A percentile compares a stretch with the other conserved stretches of the same genome.
Conservation (phyloP, 1,140 invertebrate genomes). For the Cylas formicarius region DNA sequence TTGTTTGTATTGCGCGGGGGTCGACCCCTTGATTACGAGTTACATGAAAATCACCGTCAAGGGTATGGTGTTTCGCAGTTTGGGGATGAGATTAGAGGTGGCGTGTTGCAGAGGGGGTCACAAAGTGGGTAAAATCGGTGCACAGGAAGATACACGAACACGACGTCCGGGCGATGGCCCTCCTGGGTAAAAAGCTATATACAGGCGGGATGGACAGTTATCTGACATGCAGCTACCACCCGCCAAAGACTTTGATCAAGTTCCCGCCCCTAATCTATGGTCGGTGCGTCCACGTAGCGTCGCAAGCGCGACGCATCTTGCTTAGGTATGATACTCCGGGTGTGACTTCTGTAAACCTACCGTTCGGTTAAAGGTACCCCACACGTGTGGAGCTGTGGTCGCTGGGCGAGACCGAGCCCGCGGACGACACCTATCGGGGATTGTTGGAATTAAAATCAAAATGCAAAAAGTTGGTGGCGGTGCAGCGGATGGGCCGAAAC, state of each 20-base stretch:
- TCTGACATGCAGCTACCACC: conserved; percentile 57
- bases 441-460: conserved; percentile 40
- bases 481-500: conserved; percentile 38
- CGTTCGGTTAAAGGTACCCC: conserved; percentile 43
- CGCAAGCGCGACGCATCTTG: conserved; percentile 53
- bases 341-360: background rate
- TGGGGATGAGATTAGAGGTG: too few species aligned
- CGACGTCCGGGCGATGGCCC: conserved; percentile 67
- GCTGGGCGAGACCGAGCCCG: conserved; percentile 22
- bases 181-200: conserved; percentile 58
- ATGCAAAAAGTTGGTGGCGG: conserved; percentile 58
- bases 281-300: conserved; percentile 53
- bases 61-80: too few species aligned
- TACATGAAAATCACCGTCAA: conserved; percentile 58
- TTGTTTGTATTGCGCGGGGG: conserved; percentile 68
- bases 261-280: conserved; percentile 62
- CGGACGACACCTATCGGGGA: conserved; percentile 25
- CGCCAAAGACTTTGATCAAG: conserved; percentile 58
- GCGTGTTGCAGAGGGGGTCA: too few species aligned
- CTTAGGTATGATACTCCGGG: conserved; percentile 45
- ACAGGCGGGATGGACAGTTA: conserved; percentile 76
- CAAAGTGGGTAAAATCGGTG: conserved; percentile 72
- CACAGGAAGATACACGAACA: conserved; percentile 74
- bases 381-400: conserved; percentile 58
- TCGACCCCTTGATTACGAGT: conserved; percentile 70